Base-by-base conservation (phyloP, 2,113 vertebrate species). In the Microcebus jonahi region DNA sequence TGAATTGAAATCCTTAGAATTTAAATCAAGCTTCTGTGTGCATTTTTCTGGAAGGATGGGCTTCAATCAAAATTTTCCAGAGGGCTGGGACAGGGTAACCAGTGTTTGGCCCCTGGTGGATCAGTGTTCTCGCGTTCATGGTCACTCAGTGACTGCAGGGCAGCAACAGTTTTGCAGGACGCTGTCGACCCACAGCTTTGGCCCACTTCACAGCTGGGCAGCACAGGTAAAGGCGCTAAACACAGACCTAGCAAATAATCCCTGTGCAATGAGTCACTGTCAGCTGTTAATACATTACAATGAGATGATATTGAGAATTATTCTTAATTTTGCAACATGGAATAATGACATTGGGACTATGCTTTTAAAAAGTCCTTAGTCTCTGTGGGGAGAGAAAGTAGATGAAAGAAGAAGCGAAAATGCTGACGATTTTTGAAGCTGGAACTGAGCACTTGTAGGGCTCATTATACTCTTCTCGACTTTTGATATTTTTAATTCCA, bases 181-280 rank as follows among this genome's bases (percentile, higher is more conserved):
- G 1, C 15, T n/a, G 27, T 23, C 50, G 3, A 2, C 29, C 25
- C 27, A 6, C 31, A 65, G 83, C n/a, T 25, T 45, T 4, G 27
- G 57, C 6, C 5, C 15, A 2, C 8, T 48, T 11, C 21, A 4
- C 27, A 70, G 29, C 31, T n/a, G 8, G 68, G 45, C 15, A 25
- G 2, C 27, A 7, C 20, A 17, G 50, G 21, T 14, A 34, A 53
- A 53, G 57, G 1, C 0, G 0, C 70, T 57, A 8, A 42, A 59
- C 48, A 57, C 31, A 57, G 50, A 55, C 21, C 68, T 9, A 25
- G 21, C 31, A 14, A 17, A 50, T 14, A 29, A 36, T 2, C 45
- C 20, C 18, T 15, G 39, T 8, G 63, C 65, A 23, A 17, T 4
- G 39, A 73, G 21, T 39, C 42, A 0, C 29, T 23, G 15, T 42